These are phyloP conservation scores for Nasonia oneida DNA, from an alignment of 2,888 invertebrate genomes.

Conservation along the genomic window DNA sequence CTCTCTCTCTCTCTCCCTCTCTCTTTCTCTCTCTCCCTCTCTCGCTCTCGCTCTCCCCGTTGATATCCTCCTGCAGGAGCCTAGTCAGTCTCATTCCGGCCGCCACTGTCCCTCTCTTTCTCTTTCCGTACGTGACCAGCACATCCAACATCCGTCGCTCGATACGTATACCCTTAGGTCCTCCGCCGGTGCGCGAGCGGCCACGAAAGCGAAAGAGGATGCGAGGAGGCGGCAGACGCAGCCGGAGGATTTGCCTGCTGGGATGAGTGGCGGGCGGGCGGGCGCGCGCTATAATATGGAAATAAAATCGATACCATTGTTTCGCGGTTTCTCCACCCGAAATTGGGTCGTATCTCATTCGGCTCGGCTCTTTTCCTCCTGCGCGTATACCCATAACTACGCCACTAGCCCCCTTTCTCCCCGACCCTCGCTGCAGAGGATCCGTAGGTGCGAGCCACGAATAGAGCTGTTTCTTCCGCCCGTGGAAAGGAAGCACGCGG, in stretches of 20 bases:
- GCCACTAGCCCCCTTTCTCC: background rate
- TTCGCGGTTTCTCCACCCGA: conserved; percentile 74
- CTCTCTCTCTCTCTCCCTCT: background rate
- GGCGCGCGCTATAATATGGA: conserved; percentile 72
- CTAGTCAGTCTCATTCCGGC: conserved; percentile 58
- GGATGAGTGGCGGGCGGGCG: conserved; percentile 55
- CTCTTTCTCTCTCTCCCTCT: background rate
- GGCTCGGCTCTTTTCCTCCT: conserved; percentile 23
- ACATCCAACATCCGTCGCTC: conserved; percentile 77
- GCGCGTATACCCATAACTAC: background rate
- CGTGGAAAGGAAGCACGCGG: background rate
- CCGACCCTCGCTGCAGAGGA: background rate
- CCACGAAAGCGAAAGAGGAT: conserved; percentile 55
- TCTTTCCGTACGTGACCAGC: conserved; percentile 75
- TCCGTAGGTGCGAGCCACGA: background rate
- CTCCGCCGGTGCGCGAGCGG: background rate
- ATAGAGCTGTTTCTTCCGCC: background rate
- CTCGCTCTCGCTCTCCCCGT: background rate
- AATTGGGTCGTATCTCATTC: conserved; percentile 74
- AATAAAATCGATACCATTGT: conserved; percentile 79
- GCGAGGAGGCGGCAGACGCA: conserved; percentile 54
- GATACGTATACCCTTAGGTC: conserved; percentile 74
- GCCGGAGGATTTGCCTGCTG: conserved; percentile 60
- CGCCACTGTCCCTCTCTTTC: conserved; percentile 63
- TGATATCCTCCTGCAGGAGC: conserved; percentile 20